These are phyloP conservation scores for Drosophila sproati DNA, from an alignment of 1,140 invertebrate genomes.

Conservation along the genomic window DNA sequence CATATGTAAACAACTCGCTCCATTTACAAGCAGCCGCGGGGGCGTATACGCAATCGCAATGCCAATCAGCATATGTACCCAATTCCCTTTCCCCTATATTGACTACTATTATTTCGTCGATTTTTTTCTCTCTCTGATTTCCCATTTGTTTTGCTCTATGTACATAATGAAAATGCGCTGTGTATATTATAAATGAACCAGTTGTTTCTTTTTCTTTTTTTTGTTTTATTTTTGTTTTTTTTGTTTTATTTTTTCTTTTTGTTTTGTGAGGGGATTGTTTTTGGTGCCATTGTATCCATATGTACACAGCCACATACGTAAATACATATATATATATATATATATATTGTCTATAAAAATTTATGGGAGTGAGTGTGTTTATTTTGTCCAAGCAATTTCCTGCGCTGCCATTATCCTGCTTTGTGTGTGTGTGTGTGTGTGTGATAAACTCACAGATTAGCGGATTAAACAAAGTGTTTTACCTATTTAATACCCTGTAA, in stretches of 20 bases:
- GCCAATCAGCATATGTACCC: constrained; percentile 55
- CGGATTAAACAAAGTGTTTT: constrained; percentile 75
- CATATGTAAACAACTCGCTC: constrained; percentile 45
- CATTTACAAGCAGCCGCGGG: constrained; percentile 25
- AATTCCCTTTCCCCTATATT: constrained; percentile 28
- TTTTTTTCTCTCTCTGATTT: neutral
- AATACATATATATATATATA: constrained; percentile 12
- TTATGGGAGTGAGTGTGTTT: constrained; percentile 5
- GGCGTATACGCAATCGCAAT: constrained; percentile 49
- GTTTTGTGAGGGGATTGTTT: constrained; percentile 6
- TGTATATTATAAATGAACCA: constrained; percentile 70
- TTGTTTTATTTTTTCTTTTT: constrained; percentile 22
- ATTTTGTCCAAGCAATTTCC: constrained; percentile 59
- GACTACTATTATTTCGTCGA: constrained; percentile 54
- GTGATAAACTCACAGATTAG: constrained; percentile 59
- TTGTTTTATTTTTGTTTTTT: neutral
- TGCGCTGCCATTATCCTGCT: constrained; percentile 22
- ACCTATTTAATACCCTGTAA: constrained; percentile 41
- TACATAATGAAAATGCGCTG: constrained; percentile 53
- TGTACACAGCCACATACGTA: neutral
- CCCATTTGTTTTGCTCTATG: constrained; percentile 24
- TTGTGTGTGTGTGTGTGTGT: constrained; percentile 26
- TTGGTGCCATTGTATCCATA: constrained; percentile 10
- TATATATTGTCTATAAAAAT: constrained; percentile 6
- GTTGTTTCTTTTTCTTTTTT: constrained; percentile 38